Conservation (phyloP, 1,140 invertebrate genomes). For the Pseudobourletiella spinata region DNA sequence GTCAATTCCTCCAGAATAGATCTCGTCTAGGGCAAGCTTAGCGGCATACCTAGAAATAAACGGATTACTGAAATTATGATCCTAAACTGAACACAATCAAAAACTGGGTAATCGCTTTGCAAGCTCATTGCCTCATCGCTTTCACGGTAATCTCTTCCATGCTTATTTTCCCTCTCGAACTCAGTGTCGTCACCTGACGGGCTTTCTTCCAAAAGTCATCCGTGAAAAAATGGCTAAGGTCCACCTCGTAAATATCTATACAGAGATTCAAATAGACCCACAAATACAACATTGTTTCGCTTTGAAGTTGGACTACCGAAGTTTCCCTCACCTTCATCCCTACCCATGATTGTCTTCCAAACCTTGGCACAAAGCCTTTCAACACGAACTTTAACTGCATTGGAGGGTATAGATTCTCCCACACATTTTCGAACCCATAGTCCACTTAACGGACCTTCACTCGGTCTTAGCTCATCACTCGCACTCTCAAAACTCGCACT, state of each 20-base stretch:
- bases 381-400: slow-evolving; percentile 25
- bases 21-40: slow-evolving; percentile 29
- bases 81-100: background rate
- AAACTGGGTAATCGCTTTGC: too few relatives aligned
- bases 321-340: slow-evolving; percentile 16
- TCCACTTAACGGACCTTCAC: background rate
- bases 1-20: slow-evolving; percentile 14
- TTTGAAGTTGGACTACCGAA: background rate
- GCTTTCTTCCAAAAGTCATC: slow-evolving; percentile 20
- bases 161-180: slow-evolving; percentile 9
- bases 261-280: too few relatives aligned
- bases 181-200: slow-evolving; percentile 9
- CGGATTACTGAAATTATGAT: background rate
- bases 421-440: slow-evolving; percentile 28
- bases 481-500: background rate
- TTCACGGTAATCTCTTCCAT: slow-evolving; percentile 22
- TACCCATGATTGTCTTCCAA: slow-evolving; percentile 20
- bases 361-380: slow-evolving; percentile 23
- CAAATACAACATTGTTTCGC: too few relatives aligned
- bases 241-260: slow-evolving; percentile 21
- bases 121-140: slow-evolving; percentile 22
- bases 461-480: too few relatives aligned
- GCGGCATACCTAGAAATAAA: slow-evolving; percentile 23
- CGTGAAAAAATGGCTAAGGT: slow-evolving; percentile 21
- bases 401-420: slow-evolving; percentile 22